Percentiles rank a stretch among this genome's conserved stretches.
These are phyloP conservation scores for Paramisgurnus dabryanus DNA, from an alignment of 2,113 vertebrate genomes.

Conservation along the genomic window DNA sequence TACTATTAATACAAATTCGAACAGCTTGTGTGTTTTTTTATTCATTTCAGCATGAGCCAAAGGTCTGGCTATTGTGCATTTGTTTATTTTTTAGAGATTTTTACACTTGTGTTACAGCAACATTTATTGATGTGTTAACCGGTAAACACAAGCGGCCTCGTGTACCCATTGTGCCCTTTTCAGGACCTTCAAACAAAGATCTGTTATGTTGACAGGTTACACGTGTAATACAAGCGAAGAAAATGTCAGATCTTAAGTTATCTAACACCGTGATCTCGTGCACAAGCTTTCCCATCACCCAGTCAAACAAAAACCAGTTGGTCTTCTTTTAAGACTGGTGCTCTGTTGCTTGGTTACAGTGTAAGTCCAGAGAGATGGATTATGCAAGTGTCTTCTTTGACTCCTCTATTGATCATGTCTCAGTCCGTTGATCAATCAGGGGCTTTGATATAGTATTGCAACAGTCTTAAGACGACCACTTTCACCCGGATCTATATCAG, in stretches of 20 bases:
- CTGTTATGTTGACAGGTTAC: conserved; percentile 45
- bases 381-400: conserved; percentile 47
- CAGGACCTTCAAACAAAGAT: conserved; percentile 34
- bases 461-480: conserved; percentile 40
- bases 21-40: not conserved
- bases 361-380: conserved; percentile 48
- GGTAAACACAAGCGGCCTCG: not conserved
- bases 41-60: too few relatives aligned
- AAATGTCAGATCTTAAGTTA: conserved; percentile 40
- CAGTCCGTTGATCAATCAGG: conserved; percentile 47
- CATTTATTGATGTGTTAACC: conserved; percentile 19
- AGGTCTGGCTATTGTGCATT: not conserved
- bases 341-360: conserved; percentile 52
- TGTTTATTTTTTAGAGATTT: not conserved
- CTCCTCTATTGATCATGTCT: conserved; percentile 51
- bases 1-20: too few relatives aligned
- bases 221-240: conserved; percentile 11
- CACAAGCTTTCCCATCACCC: conserved; percentile 40
- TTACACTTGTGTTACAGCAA: conserved; percentile 12
- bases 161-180: conserved; percentile 28
- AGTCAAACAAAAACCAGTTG: conserved; percentile 27
- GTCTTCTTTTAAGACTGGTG: conserved; percentile 33
- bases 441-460: conserved; percentile 51
- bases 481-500: conserved; percentile 29
- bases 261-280: conserved; percentile 48